phyloP scores from a whole-genome alignment of 1,140 invertebrate species.

The Potamilus streckersoni region DNA sequence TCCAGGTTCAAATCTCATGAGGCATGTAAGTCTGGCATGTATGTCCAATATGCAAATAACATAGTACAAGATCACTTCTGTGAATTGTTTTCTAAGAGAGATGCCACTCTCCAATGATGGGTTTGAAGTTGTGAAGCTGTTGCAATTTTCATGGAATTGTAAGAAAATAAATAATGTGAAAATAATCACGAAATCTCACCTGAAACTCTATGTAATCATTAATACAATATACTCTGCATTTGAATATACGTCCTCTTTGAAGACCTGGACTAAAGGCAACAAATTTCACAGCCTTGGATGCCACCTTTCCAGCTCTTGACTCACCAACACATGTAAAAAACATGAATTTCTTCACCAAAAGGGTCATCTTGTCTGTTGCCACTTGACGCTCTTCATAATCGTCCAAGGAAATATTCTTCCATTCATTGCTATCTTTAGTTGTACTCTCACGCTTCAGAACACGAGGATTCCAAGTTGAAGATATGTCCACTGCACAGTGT shows the following conservation, averaged over 20 bases:
- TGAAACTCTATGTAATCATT: conserved; percentile 12
- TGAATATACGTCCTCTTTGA: conserved; percentile 15
- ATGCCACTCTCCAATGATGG: no score
- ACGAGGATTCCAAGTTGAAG: conserved; percentile 9
- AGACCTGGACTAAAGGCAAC: conserved; percentile 19
- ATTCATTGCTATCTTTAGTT: not conserved
- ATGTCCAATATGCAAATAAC: no score
- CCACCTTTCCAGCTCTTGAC: conserved; percentile 20
- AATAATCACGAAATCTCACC: no score
- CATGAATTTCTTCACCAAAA: conserved; percentile 21
- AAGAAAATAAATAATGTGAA: no score
- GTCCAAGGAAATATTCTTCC: conserved; percentile 11
- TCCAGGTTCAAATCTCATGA: no score
- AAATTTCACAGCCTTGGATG: conserved; percentile 21
- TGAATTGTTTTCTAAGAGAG: no score
- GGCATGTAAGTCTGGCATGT: no score
- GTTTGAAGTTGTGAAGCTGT: no score
- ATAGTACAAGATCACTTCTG: no score
- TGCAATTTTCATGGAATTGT: no score
- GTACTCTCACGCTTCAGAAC: conserved; percentile 15
- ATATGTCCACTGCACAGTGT: conserved; percentile 14
- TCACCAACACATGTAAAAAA: conserved; percentile 18
- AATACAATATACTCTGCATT: conserved; percentile 24
- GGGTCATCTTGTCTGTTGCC: not conserved
- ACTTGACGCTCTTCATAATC: conserved; percentile 18